A percentile compares a stretch with the other conserved stretches of the same genome.
Conservation (phyloP, 2,113 vertebrate species). For the Notechis scutatus region DNA sequence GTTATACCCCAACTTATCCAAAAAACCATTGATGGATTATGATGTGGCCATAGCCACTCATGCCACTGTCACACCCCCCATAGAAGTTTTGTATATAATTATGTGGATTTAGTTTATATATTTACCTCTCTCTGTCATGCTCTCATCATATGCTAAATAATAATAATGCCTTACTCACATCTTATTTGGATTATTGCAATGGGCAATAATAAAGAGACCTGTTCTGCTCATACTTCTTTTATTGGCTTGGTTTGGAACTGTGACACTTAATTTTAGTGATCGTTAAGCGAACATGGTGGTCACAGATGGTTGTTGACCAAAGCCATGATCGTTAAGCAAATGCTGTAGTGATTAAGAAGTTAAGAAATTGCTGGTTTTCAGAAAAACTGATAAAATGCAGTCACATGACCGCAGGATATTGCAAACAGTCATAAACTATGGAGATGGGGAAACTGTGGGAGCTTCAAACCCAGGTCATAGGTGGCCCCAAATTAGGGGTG, state of each 20-base stretch:
- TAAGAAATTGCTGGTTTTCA: background rate
- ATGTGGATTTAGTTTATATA: too few relatives aligned
- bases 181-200: background rate
- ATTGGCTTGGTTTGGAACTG: too few relatives aligned
- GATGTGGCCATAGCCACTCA: background rate
- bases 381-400: background rate
- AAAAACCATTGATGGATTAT: background rate
- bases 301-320: background rate
- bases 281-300: background rate
- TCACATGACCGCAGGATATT: background rate
- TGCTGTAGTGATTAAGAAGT: background rate
- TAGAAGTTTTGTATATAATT: too few relatives aligned
- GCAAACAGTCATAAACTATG: background rate
- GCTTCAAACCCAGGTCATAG: background rate
- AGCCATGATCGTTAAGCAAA: background rate
- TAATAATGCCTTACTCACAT: background rate
- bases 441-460: background rate
- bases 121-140: too few relatives aligned
- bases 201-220: too few relatives aligned
- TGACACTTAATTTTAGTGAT: too few relatives aligned
- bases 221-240: too few relatives aligned
- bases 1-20: background rate
- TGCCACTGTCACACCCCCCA: too few relatives aligned
- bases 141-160: too few relatives aligned
- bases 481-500: background rate